phyloP scores from a whole-genome alignment of 2,888 invertebrate species.

The Galerucella calmariensis region DNA sequence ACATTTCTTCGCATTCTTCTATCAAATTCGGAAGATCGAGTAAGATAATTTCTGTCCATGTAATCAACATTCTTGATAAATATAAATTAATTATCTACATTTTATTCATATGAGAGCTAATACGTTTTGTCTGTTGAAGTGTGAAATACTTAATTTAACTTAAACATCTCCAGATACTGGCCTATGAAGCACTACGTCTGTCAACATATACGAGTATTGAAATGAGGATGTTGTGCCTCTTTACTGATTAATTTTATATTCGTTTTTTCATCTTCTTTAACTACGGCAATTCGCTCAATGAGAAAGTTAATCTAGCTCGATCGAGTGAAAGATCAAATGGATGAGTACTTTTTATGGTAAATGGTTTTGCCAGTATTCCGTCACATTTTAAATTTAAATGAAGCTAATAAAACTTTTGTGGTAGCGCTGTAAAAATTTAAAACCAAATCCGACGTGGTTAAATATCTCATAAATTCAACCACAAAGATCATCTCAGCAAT shows the following conservation, averaged over 20 bases:
- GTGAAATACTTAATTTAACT: not conserved
- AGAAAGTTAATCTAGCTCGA: conserved; percentile 39
- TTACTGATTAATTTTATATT: conserved; percentile 40
- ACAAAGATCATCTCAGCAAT: conserved; percentile 35
- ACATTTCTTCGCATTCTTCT: no score
- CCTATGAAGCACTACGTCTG: conserved; percentile 22
- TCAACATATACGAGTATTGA: conserved; percentile 39
- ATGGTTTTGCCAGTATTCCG: conserved; percentile 45
- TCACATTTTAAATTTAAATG: conserved; percentile 59
- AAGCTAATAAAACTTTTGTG: conserved; percentile 56
- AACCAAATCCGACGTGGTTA: conserved; percentile 41
- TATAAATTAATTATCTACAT: no score
- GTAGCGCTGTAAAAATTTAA: conserved; percentile 46
- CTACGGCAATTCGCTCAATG: conserved; percentile 35
- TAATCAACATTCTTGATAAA: no score
- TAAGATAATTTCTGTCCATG: no score
- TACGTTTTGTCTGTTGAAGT: no score
- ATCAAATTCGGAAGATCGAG: no score
- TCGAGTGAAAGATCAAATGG: conserved; percentile 47
- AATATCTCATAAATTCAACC: conserved; percentile 41
- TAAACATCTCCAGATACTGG: not conserved
- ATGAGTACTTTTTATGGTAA: conserved; percentile 47
- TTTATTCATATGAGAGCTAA: no score
- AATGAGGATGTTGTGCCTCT: conserved; percentile 34
- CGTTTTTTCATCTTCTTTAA: conserved; percentile 37